These are phyloP conservation scores for Caenorhabditis auriculariae DNA, from an alignment of 2,888 invertebrate species.

Conservation along the genomic window DNA sequence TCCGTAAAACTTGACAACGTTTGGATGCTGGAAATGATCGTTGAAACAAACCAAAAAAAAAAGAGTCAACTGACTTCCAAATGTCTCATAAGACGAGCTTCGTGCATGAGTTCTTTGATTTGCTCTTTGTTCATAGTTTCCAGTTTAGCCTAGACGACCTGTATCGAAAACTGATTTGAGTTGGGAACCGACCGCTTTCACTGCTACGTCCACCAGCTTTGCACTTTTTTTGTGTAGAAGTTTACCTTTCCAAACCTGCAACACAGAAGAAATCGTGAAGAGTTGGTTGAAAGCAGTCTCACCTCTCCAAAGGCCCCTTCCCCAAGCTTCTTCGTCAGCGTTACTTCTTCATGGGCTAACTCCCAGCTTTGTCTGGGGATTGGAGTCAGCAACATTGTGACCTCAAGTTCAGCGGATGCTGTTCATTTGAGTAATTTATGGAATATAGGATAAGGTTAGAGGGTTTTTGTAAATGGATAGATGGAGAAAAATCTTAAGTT, in stretches of 20 bases:
- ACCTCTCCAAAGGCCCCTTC: conserved; percentile 54
- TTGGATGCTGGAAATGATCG: conserved; percentile 13
- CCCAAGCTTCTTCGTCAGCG: conserved; percentile 45
- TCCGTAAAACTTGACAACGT: conserved; percentile 32
- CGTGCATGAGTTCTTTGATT: conserved; percentile 47
- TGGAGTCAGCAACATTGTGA: conserved; percentile 8
- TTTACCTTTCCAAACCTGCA: conserved; percentile 16
- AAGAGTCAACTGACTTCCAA: conserved; percentile 17
- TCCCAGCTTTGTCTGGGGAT: conserved; percentile 45
- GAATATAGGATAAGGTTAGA: too few species aligned
- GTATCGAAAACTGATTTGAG: too few species aligned
- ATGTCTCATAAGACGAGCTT: conserved; percentile 46
- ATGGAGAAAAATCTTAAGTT: too few species aligned
- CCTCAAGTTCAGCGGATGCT: too few species aligned
- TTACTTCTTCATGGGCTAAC: conserved; percentile 40
- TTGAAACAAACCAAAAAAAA: neutral
- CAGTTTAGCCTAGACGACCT: conserved; percentile 26
- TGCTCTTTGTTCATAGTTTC: conserved; percentile 44
- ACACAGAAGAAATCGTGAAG: too few species aligned
- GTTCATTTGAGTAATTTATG: too few species aligned
- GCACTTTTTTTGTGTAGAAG: neutral
- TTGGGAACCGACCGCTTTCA: too few species aligned
- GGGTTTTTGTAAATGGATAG: too few species aligned
- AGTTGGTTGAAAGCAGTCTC: too few species aligned
- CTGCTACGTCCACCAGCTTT: conserved; percentile 4